Base-by-base conservation (phyloP, 2,797 vertebrate species). In the Lepilemur ruficaudatus region DNA sequence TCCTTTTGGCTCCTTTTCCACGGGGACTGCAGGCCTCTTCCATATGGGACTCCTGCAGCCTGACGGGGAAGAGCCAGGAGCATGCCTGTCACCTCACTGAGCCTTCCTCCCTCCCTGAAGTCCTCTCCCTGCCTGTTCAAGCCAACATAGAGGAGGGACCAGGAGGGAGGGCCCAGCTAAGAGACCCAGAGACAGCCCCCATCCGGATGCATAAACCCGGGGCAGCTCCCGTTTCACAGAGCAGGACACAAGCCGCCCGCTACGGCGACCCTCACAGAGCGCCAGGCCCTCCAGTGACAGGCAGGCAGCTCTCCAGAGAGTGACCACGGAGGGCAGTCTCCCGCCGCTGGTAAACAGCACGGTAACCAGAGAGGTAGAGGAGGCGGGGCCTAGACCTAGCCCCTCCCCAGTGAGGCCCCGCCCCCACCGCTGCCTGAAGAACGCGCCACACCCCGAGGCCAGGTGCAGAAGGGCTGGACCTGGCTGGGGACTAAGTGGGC, bases 211-310 rank as follows among this genome's bases (percentile, higher is more conserved):
- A 32, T 22, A 65, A 78, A 35, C 80, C 32, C 1, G 13, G 20
- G 8, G 61, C 48, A 8, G 5, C 48, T n/a, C 48, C 4, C 0
- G 2, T 20, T 4, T 48, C 55, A 18, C 6, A 2, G 52, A 11
- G 38, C 59, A 32, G 46, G n/a, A 9, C n/a, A 23, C 6, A 5
- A n/a, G n/a, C 15, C 4, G 18, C 3, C n/a, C 7, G 5, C 15
- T 46, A 20, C 6, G 5, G 67, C 1, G 1, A 67, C 59, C 41
- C 2, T n/a, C 1, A 17, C 13, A 2, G 46, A 2, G 59, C 3
- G 65, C 46, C 20, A 2, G 7, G 9, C 5, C 61, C 7, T 28
- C 9, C 5, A 63, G n/a, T 12, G 41, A 32, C 57, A 0, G 0
- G 2, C 63, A 20, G 55, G 52, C 18, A 20, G 4, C 3, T 25